Evolutionary conservation across 2,113 vertebrate genomes (phyloP), one percentile per base, ranked within the genome.

Genomic region (Bucco capensis): DNA sequence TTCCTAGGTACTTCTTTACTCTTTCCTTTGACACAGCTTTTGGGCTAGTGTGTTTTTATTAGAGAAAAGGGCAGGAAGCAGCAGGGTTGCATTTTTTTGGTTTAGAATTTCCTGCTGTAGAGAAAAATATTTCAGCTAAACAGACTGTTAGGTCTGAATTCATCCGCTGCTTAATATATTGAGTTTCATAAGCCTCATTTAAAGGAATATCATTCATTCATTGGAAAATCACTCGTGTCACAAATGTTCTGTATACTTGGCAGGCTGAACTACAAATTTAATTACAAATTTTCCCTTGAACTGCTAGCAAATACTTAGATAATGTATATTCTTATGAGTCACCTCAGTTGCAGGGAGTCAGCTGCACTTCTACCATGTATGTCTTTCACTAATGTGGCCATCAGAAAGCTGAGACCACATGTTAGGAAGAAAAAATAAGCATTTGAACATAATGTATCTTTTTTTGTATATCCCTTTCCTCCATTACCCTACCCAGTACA

Each of bases 391-490:
- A 67, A 27, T 33, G 71, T 57, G 49, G 8, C 58, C 58, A 12
- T 64, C 31, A 24, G 66, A 72, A 82, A 66, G 46, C 50, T 50
- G 22, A 38, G 38, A 13, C 31, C 37, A 21, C 17, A 1, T 27
- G 42, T 30, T 33, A 64, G 47, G 33, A 47, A 13, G 61, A 42
- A 42, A 42, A n/a, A 42, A 33, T 17, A 5, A 1, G 40, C 76
- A 46, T 65, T 46, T 0, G 1, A 53, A 21, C 2, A 4, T 18
- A 17, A 42, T 50, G 5, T 3, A 50, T 61, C 1, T 8, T 2
- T 22, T 37, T 83, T 53, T 67, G 5, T 50, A 23, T 51, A 38
- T 25, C 21, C 10, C 1, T 37, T 78, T 89, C 17, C 12, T 72
- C 57, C 5, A 4, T 78, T 3, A 1, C 69, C 2, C 27, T 30